phyloP scores from a whole-genome alignment of 1,140 invertebrate species.

The Mizuhopecten yessoensis region DNA sequence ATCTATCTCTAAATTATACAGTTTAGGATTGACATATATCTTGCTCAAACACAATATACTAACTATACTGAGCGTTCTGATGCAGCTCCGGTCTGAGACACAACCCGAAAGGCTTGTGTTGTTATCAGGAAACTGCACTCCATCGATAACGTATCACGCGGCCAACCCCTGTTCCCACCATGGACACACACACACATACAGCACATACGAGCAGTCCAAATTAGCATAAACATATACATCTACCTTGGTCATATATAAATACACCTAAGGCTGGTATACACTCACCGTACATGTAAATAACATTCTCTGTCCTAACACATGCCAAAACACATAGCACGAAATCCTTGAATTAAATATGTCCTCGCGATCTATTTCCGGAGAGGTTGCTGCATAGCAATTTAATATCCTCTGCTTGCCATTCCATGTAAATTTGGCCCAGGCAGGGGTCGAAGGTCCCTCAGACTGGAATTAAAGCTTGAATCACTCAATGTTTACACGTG shows the following conservation, averaged over 20 bases:
- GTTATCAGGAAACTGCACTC: not conserved
- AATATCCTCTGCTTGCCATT: constrained; percentile 49
- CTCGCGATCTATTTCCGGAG: constrained; percentile 48
- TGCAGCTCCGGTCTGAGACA: too few relatives aligned
- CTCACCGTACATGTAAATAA: constrained; percentile 38
- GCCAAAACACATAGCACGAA: constrained; percentile 48
- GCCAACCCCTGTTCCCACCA: not conserved
- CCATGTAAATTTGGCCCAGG: constrained; percentile 51
- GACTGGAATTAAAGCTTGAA: constrained; percentile 58
- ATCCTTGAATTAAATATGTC: constrained; percentile 40
- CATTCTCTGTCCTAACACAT: constrained; percentile 41
- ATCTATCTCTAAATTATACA: too few relatives aligned
- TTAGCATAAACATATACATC: constrained; percentile 42
- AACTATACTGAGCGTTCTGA: too few relatives aligned
- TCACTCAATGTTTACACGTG: constrained; percentile 62
- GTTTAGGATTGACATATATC: too few relatives aligned
- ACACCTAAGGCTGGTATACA: not conserved
- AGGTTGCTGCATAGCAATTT: constrained; percentile 55
- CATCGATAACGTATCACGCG: not conserved
- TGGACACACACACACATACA: constrained; percentile 5
- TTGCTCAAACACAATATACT: too few relatives aligned
- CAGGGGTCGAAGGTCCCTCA: constrained; percentile 47
- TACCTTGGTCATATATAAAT: constrained; percentile 40
- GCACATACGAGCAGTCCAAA: constrained; percentile 15
- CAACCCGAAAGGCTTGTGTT: not conserved